phyloP scores from a whole-genome alignment of 2,797 vertebrate genomes.

The Paratrypauchen microcephalus region DNA sequence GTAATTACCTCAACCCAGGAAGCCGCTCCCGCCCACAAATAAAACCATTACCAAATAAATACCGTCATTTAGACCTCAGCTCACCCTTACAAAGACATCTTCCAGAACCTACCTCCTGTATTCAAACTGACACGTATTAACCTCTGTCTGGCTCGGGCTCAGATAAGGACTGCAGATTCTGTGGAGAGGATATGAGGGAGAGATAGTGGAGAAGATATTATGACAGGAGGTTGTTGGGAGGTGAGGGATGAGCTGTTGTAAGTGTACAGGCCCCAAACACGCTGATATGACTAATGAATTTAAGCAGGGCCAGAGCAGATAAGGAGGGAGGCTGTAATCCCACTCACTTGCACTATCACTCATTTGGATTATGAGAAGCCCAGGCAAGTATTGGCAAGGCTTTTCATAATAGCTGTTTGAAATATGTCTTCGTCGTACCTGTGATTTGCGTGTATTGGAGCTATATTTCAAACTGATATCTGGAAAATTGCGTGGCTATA shows the following conservation, averaged over 20 bases:
- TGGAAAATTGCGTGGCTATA: conserved; percentile 11
- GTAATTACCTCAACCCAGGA: not conserved
- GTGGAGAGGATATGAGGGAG: conserved; percentile 64
- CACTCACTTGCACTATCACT: conserved; percentile 42
- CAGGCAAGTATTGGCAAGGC: conserved; percentile 24
- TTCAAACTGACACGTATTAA: conserved; percentile 73
- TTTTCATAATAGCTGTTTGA: not conserved
- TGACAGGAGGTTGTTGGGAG: conserved; percentile 49
- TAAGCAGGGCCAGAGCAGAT: conserved; percentile 38
- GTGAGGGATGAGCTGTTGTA: conserved; percentile 56
- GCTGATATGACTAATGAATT: conserved; percentile 69
- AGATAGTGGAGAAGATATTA: conserved; percentile 49
- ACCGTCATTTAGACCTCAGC: not conserved
- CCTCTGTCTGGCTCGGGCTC: conserved; percentile 52
- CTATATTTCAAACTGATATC: not conserved
- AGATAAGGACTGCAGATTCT: conserved; percentile 37
- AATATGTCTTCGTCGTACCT: not conserved
- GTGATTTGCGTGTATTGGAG: not conserved
- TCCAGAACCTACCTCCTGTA: conserved; percentile 65
- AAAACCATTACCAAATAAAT: not conserved
- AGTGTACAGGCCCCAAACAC: conserved; percentile 49
- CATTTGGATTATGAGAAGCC: conserved; percentile 42
- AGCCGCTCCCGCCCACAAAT: not conserved
- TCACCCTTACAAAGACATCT: conserved; percentile 35
- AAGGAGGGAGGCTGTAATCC: conserved; percentile 26